phyloP scores from a whole-genome alignment of 2,888 invertebrate genomes.

The Caenorhabditis drosophilae region DNA sequence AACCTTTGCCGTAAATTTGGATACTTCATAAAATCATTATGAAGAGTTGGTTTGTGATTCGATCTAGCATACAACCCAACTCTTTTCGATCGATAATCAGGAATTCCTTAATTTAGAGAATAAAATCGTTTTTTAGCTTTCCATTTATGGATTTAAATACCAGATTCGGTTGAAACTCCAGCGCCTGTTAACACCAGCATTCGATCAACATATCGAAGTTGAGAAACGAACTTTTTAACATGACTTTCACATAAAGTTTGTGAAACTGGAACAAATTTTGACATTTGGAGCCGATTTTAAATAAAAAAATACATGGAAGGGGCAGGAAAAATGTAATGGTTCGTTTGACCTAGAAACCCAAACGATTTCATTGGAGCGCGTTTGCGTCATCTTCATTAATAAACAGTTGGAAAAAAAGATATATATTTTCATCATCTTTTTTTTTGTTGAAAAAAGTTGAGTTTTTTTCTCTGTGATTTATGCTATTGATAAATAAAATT shows the following conservation, averaged over 20 bases:
- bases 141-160: conserved; percentile 19
- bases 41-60: conserved; percentile 83
- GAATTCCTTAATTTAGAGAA: conserved; percentile 76
- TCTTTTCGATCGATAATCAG: conserved; percentile 70
- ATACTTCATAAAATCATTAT: conserved; percentile 79
- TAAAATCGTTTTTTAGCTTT: conserved; percentile 1
- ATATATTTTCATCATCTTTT: no score
- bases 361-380: no score
- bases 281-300: conserved; percentile 4
- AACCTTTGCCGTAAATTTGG: conserved; percentile 57
- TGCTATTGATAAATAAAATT: no score
- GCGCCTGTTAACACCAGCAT: conserved; percentile 86
- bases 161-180: conserved; percentile 92
- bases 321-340: not conserved
- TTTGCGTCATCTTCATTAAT: no score
- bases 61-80: conserved; percentile 69
- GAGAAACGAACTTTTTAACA: conserved; percentile 17
- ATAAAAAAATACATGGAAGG: not conserved
- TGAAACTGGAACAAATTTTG: conserved; percentile 19
- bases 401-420: no score
- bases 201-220: conserved; percentile 41
- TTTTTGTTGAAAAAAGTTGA: no score
- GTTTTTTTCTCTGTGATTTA: no score
- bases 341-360: no score
- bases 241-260: conserved; percentile 17